Percentiles rank a stretch among this genome's conserved stretches.
These are phyloP conservation scores for Schizotus pectinicornis DNA, from an alignment of 2,888 invertebrate species.

Conservation along the genomic window DNA sequence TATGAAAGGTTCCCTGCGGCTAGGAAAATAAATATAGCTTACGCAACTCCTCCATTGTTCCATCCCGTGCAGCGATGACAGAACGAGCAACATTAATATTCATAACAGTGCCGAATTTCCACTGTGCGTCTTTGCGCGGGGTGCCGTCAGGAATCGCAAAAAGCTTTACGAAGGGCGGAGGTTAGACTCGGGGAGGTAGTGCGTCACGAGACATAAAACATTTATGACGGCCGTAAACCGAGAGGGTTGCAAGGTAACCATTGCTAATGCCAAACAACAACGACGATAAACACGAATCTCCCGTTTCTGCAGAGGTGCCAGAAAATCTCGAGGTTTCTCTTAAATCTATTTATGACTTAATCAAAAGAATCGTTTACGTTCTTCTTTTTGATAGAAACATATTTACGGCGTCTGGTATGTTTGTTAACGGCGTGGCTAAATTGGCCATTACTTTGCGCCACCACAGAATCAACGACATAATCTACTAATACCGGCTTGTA, in stretches of 20 bases:
- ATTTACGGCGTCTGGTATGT: too few relatives aligned
- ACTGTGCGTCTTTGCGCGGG: conserved; percentile 28
- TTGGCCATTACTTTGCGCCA: conserved; percentile 47
- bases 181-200: conserved; percentile 23
- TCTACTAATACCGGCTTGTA: conserved; percentile 46
- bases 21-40: conserved; percentile 46
- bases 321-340: neutral
- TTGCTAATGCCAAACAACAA: too few relatives aligned
- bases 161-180: conserved; percentile 26
- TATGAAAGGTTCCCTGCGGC: conserved; percentile 39
- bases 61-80: conserved; percentile 39
- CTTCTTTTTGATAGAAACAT: too few relatives aligned
- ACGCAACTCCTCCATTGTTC: conserved; percentile 46
- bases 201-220: conserved; percentile 36
- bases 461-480: conserved; percentile 50
- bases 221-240: conserved; percentile 33
- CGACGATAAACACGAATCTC: too few relatives aligned
- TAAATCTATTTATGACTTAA: too few relatives aligned
- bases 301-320: neutral
- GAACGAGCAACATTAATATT: conserved; percentile 47
- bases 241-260: conserved; percentile 2
- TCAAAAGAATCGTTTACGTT: too few relatives aligned
- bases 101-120: conserved; percentile 39
- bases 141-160: conserved; percentile 34
- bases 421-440: conserved; percentile 30